Base-by-base conservation (phyloP, 2,797 vertebrate species). In the Eleutherodactylus coqui region DNA sequence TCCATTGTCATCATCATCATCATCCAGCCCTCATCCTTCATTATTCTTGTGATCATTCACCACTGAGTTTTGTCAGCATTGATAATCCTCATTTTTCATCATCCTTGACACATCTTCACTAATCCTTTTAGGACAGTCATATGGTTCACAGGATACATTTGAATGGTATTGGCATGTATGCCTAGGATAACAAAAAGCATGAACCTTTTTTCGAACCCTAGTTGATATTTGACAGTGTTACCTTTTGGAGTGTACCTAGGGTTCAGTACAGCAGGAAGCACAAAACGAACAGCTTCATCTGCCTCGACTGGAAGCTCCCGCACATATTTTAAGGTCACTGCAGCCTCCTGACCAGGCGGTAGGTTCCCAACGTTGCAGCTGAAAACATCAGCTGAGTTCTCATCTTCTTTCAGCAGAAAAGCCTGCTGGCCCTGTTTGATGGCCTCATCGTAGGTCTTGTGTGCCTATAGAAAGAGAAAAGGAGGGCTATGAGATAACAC, bases 251-350 rank as follows among this genome's bases (percentile, higher is more conserved):
- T 88, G 87, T 96, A 96, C 82, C 95, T 93, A 45, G 96, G 96
- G 89, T 96, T 96, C 80, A 97, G 93, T 51, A 96, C 90, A 9
- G 92, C 92, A 1, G 96, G 95, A 64, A 97, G 92, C 89, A 94
- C 93, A 53, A 95, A 96, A 60, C 93, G 92, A 89, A 96, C 89
- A 0, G 94, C 93, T 0, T 94, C 91, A 0, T 93, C 95, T 0
- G 94, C 92, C 90, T 96, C 93, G 69, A 96, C 88, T 21, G 92
- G 85, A 91, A 97, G 93, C 88, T 96, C 95, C 78, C 91, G 95
- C 87, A 96, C 92, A 0, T 95, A 96, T 84, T 91, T 91, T 89
- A 97, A 90, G 85, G 92, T 95, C 89, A 97, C 88, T 2, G 92
- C 90, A 36, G 93, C 95, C 47, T 92, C 94, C 70, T 94, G 92